phyloP scores from a whole-genome alignment of 92 coral and sea anemone species.

The Epizoanthus fatuus region DNA sequence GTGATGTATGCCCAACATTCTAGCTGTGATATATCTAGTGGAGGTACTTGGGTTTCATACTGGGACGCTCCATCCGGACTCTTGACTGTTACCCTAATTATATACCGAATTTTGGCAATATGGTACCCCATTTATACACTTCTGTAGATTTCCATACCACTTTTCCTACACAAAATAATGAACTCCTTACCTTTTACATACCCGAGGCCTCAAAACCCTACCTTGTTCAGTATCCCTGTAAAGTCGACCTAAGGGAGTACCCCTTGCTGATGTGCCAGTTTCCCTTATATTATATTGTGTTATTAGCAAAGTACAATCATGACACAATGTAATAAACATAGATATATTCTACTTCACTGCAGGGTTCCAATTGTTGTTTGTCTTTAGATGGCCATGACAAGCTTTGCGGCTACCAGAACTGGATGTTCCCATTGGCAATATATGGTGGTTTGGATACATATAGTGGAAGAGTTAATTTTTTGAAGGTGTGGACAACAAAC shows the following conservation, averaged over 20 bases:
- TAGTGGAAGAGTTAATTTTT: too few species aligned
- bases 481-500: too few species aligned
- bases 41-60: neutral
- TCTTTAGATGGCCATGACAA: neutral
- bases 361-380: conserved; percentile 1
- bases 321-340: conserved; percentile 18
- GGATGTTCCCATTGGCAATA: too few species aligned
- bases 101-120: neutral
- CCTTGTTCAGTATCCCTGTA: conserved; percentile 10
- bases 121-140: neutral
- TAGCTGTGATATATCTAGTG: conserved; percentile 7
- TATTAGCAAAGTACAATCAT: conserved; percentile 12
- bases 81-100: neutral
- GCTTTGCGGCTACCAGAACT: too few species aligned
- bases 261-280: conserved; percentile 1
- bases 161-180: too few species aligned
- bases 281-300: neutral
- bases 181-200: neutral
- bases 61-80: conserved; percentile 3
- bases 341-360: conserved; percentile 15
- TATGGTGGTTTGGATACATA: too few species aligned
- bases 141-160: neutral
- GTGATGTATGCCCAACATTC: conserved; percentile 14
- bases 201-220: conserved; percentile 18
- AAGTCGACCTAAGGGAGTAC: neutral